A percentile compares a stretch with the other conserved stretches of the same genome.
Evolutionary conservation across 2,888 invertebrate genomes (phyloP).

Genomic region (Abscondita cerata): DNA sequence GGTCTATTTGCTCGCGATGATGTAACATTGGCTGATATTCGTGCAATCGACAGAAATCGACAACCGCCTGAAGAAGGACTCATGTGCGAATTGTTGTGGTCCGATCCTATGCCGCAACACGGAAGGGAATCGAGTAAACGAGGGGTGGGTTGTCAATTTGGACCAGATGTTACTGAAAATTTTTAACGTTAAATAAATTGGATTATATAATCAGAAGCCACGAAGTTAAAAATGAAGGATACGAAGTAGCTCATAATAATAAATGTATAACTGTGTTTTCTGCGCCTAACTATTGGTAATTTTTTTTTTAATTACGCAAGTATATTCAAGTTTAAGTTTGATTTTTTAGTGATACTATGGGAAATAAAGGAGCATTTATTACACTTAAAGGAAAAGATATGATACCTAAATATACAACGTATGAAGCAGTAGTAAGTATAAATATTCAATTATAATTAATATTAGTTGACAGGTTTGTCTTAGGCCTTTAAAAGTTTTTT

Average conservation of each 20-base stretch:
- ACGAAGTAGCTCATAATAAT: constrained; percentile 93
- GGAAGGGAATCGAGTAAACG: constrained; percentile 95
- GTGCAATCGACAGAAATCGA: constrained; percentile 86
- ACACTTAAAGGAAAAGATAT: constrained; percentile 91
- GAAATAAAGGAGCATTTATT: constrained; percentile 98
- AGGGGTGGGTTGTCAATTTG: constrained; percentile 98
- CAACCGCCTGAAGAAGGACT: constrained; percentile 96
- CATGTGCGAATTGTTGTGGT: constrained; percentile 99
- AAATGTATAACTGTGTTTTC: constrained; percentile 99
- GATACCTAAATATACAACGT: constrained; percentile 88
- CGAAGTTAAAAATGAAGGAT: constrained; percentile 96
- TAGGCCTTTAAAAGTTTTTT: no score
- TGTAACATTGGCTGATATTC: constrained; percentile 92
- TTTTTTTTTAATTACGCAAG: constrained; percentile 26
- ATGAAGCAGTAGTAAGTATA: constrained; percentile 88
- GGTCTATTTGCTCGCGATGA: constrained; percentile 94
- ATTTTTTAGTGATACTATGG: constrained; percentile 93
- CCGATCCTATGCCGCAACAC: constrained; percentile 90
- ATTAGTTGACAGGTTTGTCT: no score
- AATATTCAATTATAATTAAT: no score
- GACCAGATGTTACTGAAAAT: constrained; percentile 94
- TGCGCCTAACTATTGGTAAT: constrained; percentile 98
- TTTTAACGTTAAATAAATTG: constrained; percentile 83
- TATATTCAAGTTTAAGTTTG: not conserved
- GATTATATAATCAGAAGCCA: constrained; percentile 96